Conservation (phyloP, 1,140 invertebrate genomes). For the Saccostrea cuccullata region DNA sequence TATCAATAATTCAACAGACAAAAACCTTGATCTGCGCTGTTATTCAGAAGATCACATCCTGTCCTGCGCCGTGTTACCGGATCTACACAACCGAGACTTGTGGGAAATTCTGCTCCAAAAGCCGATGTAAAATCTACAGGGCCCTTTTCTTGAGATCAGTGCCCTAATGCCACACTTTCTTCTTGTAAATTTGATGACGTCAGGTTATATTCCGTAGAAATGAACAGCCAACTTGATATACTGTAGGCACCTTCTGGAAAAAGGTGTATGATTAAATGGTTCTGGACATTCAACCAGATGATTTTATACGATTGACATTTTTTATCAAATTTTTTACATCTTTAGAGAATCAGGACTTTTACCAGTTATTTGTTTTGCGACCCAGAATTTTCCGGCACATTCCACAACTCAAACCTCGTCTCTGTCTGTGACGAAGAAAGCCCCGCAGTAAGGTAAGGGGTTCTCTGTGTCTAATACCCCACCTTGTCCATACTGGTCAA, state of each 20-base stretch:
- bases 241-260: conserved; percentile 83
- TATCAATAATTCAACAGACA: not conserved
- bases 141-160: no score
- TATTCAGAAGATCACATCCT: no score
- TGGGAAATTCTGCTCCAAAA: conserved; percentile 31
- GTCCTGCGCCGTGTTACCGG: not conserved
- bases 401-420: no score
- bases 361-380: conserved; percentile 85
- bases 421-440: no score
- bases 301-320: not conserved
- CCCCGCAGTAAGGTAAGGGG: no score
- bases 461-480: no score
- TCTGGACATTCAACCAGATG: not conserved
- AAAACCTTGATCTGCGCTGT: not conserved
- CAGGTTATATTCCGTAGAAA: no score
- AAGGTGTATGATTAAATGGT: not conserved
- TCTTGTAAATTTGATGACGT: no score
- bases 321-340: not conserved
- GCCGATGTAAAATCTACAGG: no score
- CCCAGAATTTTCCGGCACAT: conserved; percentile 81
- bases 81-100: conserved; percentile 43
- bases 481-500: no score
- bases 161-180: no score
- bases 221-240: conserved; percentile 84
- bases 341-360: conserved; percentile 48